A percentile compares a stretch with the other conserved stretches of the same genome.
Evolutionary conservation across 2,113 vertebrate genomes (phyloP).

Genomic region (Alouatta palliata): DNA sequence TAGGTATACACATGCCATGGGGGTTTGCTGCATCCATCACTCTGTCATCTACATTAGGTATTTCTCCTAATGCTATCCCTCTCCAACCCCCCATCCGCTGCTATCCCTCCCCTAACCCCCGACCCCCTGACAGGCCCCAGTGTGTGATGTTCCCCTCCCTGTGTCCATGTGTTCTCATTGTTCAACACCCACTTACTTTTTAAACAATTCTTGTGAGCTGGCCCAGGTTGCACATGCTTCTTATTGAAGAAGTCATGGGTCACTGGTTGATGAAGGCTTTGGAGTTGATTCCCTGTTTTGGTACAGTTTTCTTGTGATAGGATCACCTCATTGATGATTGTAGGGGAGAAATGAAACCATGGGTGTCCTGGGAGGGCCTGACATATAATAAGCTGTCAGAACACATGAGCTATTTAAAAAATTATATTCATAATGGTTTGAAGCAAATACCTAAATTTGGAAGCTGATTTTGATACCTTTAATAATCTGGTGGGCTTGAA

Average conservation of each 20-base stretch:
- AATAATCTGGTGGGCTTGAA: slow-evolving; percentile 20
- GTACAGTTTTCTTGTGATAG: not conserved
- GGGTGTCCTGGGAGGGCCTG: not conserved
- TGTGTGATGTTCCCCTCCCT: too few species aligned
- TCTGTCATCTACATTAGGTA: too few species aligned
- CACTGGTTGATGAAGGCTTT: not conserved
- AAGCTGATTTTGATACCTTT: slow-evolving; percentile 32
- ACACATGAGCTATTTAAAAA: not conserved
- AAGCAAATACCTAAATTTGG: slow-evolving; percentile 23
- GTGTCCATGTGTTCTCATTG: too few species aligned
- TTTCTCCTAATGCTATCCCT: too few species aligned
- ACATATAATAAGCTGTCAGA: not conserved
- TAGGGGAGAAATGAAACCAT: not conserved
- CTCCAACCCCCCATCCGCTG: too few species aligned
- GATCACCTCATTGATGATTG: not conserved
- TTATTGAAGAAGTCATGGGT: not conserved
- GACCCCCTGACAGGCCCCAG: too few species aligned
- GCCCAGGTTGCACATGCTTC: rapidly evolving
- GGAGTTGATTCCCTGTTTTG: not conserved
- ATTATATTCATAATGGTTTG: not conserved
- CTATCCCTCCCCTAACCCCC: too few species aligned
- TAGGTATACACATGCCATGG: too few species aligned
- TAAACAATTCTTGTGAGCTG: not conserved
- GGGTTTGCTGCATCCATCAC: too few species aligned
- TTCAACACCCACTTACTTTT: not conserved